phyloP scores from a whole-genome alignment of 1,140 invertebrate species.

The Aplysia californica region DNA sequence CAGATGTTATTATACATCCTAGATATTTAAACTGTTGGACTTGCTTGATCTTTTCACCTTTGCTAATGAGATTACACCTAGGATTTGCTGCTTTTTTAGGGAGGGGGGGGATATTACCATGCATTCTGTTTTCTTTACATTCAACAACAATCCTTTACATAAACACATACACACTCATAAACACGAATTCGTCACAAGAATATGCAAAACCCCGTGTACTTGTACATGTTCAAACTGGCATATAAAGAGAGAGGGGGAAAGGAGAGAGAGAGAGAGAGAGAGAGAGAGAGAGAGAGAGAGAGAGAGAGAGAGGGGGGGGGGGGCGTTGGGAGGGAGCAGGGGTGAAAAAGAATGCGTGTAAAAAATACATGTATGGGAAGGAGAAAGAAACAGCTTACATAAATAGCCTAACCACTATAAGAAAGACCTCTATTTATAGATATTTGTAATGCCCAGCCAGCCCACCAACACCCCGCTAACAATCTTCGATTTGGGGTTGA shows the following conservation, averaged over 20 bases:
- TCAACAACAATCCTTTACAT: no score
- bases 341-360: no score
- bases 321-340: not conserved
- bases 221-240: not conserved
- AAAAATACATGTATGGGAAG: not conserved
- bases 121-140: no score
- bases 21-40: no score
- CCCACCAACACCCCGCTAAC: not conserved
- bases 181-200: not conserved
- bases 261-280: not conserved
- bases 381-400: not conserved
- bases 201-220: not conserved
- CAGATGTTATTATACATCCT: no score
- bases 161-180: no score
- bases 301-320: constrained; percentile 1
- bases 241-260: not conserved
- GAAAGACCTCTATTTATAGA: not conserved
- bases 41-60: no score
- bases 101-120: no score
- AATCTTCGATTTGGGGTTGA: not conserved
- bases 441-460: not conserved
- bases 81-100: no score
- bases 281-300: not conserved
- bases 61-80: no score
- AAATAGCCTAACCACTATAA: not conserved